These are phyloP conservation scores for Dicycla oo DNA, from an alignment of 2,888 invertebrate genomes.

Conservation along the genomic window DNA sequence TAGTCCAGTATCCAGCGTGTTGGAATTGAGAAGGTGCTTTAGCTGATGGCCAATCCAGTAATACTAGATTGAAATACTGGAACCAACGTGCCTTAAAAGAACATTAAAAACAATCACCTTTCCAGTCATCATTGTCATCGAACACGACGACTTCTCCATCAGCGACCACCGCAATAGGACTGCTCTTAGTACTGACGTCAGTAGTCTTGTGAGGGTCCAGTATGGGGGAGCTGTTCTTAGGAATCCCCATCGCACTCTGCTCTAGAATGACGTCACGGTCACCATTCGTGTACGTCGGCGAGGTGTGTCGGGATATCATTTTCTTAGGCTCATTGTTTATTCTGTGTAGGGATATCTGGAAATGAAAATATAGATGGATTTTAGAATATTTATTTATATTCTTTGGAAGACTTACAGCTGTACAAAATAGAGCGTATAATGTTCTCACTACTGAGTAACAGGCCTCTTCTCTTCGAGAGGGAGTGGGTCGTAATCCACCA, in stretches of 20 bases:
- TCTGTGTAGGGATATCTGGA: constrained; percentile 86
- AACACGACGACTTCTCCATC: constrained; percentile 96
- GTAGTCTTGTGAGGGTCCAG: constrained; percentile 86
- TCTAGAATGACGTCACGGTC: constrained; percentile 79
- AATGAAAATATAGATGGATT: no score
- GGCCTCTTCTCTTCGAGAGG: no score
- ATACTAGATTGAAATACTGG: not conserved
- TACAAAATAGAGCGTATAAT: no score
- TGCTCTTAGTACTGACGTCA: constrained; percentile 86
- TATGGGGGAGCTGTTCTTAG: constrained; percentile 87
- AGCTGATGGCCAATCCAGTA: not conserved
- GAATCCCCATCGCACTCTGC: constrained; percentile 83
- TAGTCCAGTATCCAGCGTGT: not conserved
- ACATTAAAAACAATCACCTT: constrained; percentile 83
- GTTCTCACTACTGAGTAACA: no score
- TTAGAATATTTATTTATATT: no score
- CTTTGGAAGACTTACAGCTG: no score
- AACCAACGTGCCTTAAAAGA: not conserved
- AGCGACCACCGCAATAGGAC: constrained; percentile 91
- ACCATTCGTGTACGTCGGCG: constrained; percentile 87
- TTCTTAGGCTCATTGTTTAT: constrained; percentile 87
- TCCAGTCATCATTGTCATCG: constrained; percentile 96
- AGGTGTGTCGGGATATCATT: constrained; percentile 88
- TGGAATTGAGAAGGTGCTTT: not conserved
- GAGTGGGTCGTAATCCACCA: no score